These are phyloP conservation scores for Rattus norvegicus DNA, from an alignment of 2,113 vertebrate genomes.

Conservation along the genomic window GRCr8 NC_086028.1:46258501-46259000, in stretches of 20 bases:
- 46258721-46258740: background rate
- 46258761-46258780: background rate
- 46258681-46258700: background rate
- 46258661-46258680: background rate
- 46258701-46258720: too few species aligned
- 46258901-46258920: too few species aligned
- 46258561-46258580: background rate
- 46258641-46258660: background rate
- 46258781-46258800: background rate
- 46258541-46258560: background rate
- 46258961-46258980: too few species aligned
- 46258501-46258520: background rate
- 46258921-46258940: too few species aligned
- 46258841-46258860: too few species aligned
- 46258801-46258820: background rate
- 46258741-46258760: background rate
- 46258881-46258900: too few species aligned
- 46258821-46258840: background rate
- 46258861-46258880: too few species aligned
- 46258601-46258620: background rate
- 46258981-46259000: too few species aligned
- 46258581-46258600: background rate
- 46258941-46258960: too few species aligned
- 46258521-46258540: background rate
- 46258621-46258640: background rate